Evolutionary conservation across 1,140 invertebrate genomes (phyloP).

Genomic region (Penaeus vannamei): DNA sequence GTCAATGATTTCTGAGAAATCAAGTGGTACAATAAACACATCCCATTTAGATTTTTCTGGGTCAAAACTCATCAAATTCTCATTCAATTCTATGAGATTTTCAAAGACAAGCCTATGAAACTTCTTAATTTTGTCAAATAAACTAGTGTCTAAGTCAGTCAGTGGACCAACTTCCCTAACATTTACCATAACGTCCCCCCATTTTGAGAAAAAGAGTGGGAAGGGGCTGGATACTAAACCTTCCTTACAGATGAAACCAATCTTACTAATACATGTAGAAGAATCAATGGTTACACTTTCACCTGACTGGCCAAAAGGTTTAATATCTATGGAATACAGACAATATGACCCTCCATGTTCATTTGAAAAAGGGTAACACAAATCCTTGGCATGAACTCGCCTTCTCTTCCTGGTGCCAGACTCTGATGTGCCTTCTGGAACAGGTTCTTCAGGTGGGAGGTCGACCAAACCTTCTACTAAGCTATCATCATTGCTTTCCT

Average conservation of each 20-base stretch:
- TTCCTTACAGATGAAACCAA: constrained; percentile 45
- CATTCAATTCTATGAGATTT: constrained; percentile 38
- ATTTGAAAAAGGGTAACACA: constrained; percentile 44
- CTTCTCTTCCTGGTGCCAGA: constrained; percentile 60
- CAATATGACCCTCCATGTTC: background rate
- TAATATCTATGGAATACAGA: constrained; percentile 36
- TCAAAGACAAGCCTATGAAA: constrained; percentile 62
- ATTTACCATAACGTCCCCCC: constrained; percentile 53
- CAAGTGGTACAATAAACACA: constrained; percentile 44
- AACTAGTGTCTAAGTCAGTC: background rate
- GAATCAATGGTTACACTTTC: constrained; percentile 34
- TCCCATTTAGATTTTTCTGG: background rate
- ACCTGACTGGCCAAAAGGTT: background rate
- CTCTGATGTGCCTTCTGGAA: background rate
- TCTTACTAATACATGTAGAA: background rate
- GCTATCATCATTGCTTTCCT: constrained; percentile 24
- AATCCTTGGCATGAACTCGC: constrained; percentile 49
- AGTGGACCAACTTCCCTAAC: constrained; percentile 27
- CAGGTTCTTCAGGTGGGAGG: constrained; percentile 26
- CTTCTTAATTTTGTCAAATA: constrained; percentile 43
- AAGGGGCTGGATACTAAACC: constrained; percentile 46
- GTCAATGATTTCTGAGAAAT: background rate
- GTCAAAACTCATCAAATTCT: constrained; percentile 34
- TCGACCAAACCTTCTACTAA: constrained; percentile 42
- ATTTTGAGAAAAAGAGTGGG: constrained; percentile 61